phyloP scores from a whole-genome alignment of 2,797 vertebrate species.

The Antennarius maculatus region DNA sequence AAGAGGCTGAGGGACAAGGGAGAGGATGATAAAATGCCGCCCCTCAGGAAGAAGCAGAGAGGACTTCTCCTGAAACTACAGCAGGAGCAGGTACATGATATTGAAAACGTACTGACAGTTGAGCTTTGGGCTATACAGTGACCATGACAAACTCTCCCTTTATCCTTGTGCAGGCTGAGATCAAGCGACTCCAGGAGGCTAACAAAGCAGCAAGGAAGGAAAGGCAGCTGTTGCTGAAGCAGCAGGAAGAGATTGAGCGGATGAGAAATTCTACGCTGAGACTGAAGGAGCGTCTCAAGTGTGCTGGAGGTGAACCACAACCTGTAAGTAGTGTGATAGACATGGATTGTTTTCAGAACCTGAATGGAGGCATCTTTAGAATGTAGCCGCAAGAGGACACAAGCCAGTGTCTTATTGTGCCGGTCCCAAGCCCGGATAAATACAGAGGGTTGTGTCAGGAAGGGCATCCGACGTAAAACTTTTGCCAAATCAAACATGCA shows the following conservation, averaged over 20 bases:
- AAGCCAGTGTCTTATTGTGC: too few species aligned
- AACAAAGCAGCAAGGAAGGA: constrained; percentile 96
- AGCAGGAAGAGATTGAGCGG: constrained; percentile 95
- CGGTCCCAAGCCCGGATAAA: too few species aligned
- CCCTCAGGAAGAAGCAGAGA: constrained; percentile 94
- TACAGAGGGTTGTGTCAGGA: too few species aligned
- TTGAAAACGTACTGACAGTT: background rate
- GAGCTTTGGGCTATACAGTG: background rate
- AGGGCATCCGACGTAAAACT: too few species aligned
- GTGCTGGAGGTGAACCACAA: constrained; percentile 85
- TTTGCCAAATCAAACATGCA: too few species aligned
- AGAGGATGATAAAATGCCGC: constrained; percentile 99
- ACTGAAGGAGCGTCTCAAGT: constrained; percentile 93
- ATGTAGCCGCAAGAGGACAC: background rate
- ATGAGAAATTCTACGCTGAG: constrained; percentile 93
- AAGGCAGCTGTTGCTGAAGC: constrained; percentile 93
- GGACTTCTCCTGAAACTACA: constrained; percentile 93
- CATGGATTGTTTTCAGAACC: background rate
- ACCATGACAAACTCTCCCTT: constrained; percentile 1
- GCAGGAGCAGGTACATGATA: constrained; percentile 91
- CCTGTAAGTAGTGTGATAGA: constrained; percentile 77
- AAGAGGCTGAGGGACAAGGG: constrained; percentile 94
- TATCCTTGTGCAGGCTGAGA: constrained; percentile 87
- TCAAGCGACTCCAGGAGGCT: constrained; percentile 95
- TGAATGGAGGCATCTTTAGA: constrained; percentile 1